Percentiles rank a stretch among this genome's conserved stretches.
Conservation (phyloP, 2,888 invertebrate species). For the Lissocephala sabroskyi region DNA sequence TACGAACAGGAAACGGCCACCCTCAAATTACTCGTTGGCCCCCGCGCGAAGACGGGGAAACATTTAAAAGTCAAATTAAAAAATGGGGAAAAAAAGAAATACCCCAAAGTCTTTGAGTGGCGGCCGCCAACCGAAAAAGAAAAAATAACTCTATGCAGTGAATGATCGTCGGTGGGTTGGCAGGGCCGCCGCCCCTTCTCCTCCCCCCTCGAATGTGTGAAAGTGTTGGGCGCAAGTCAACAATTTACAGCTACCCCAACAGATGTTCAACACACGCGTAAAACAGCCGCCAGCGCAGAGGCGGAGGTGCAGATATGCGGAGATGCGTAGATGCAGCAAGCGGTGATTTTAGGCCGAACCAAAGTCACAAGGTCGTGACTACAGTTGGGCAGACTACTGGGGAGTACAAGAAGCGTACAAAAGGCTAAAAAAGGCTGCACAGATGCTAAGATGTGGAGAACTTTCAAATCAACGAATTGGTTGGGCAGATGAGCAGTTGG, state of each 20-base stretch:
- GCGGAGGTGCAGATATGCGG: slow-evolving; percentile 31
- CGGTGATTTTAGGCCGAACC: too few relatives aligned
- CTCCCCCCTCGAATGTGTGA: slow-evolving; percentile 52
- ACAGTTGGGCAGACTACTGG: too few relatives aligned
- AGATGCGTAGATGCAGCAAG: too few relatives aligned
- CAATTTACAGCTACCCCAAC: slow-evolving; percentile 42
- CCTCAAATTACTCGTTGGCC: neutral
- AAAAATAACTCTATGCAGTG: slow-evolving; percentile 4
- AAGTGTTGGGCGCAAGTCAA: slow-evolving; percentile 38
- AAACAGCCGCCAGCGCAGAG: neutral
- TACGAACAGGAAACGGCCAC: slow-evolving; percentile 1
- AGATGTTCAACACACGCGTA: slow-evolving; percentile 20
- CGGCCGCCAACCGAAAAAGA: neutral
- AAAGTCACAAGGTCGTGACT: too few relatives aligned
- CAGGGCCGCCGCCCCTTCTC: slow-evolving; percentile 6
- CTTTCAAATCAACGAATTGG: too few relatives aligned
- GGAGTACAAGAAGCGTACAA: too few relatives aligned
- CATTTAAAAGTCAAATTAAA: slow-evolving; percentile 4
- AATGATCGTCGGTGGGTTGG: neutral
- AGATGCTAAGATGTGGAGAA: too few relatives aligned
- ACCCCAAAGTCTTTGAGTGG: too few relatives aligned
- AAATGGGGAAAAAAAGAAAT: neutral
- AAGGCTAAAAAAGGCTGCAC: too few relatives aligned
- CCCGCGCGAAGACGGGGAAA: neutral
- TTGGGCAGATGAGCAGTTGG: too few relatives aligned